phyloP scores from a whole-genome alignment of 1,140 invertebrate species.

The Tenebrio molitor region DNA sequence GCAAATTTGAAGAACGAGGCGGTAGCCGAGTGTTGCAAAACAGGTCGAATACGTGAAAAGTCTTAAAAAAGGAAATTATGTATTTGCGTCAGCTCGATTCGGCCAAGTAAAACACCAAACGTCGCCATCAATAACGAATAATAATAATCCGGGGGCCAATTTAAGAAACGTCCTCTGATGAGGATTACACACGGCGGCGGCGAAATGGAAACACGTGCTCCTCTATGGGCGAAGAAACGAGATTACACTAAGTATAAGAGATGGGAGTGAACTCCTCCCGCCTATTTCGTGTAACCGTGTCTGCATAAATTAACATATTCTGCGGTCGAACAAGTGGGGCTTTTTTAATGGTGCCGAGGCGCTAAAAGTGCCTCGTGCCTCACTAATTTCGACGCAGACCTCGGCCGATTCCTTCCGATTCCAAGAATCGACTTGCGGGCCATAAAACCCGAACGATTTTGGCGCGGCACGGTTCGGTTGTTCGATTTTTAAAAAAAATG shows the following conservation, averaged over 20 bases:
- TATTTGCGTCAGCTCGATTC: too few species aligned
- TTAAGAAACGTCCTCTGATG: too few species aligned
- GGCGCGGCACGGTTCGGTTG: not conserved
- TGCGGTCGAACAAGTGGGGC: conserved; percentile 5
- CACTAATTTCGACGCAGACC: not conserved
- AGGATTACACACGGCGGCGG: conserved; percentile 11
- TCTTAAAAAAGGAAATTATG: too few species aligned
- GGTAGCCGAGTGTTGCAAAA: too few species aligned
- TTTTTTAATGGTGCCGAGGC: not conserved
- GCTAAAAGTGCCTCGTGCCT: not conserved
- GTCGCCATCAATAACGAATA: too few species aligned
- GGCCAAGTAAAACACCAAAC: too few species aligned
- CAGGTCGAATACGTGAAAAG: too few species aligned
- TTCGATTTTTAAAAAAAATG: conserved; percentile 9
- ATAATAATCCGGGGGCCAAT: too few species aligned
- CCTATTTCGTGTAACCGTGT: conserved; percentile 44
- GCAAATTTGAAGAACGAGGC: too few species aligned
- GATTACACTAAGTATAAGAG: conserved; percentile 45
- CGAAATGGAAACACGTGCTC: conserved; percentile 43
- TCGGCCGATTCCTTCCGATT: too few species aligned
- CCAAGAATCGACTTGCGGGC: too few species aligned
- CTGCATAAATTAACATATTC: conserved; percentile 44
- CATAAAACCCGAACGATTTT: conserved; percentile 5
- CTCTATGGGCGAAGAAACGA: conserved; percentile 35
- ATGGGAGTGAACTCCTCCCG: conserved; percentile 24